Evolutionary conservation across 2,113 vertebrate genomes (phyloP), one percentile per base, ranked within the genome.

Genomic region (Chaetura pelagica): DNA sequence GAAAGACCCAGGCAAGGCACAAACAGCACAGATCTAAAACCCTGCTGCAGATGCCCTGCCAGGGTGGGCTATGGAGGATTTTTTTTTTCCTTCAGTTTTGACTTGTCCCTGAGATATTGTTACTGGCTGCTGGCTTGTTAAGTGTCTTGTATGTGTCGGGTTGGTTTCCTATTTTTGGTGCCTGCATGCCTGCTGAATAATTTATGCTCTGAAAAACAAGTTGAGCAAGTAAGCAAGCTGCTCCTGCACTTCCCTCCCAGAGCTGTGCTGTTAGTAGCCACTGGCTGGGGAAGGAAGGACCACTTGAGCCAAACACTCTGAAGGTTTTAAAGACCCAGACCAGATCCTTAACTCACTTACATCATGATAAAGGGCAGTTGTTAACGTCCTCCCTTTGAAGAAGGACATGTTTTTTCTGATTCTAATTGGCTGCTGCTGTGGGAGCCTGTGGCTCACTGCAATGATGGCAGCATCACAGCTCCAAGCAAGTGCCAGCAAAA

Each of bases 271-370:
- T 48, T 88, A 90, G 72, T 81, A 75, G 68, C 78, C 85, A 81
- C 64, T 61, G 40, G 21, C 15, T 75, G 51, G 57, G n/a, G 40
- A 84, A 78, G 44, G 27, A 92, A 86, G 57, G 52, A 86, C 81
- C 0, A 3, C 77, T 90, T 38, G 6, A 88, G 68, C 29, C 66
- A 82, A 94, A 54, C 27, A 54, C 46, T 94, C 90, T 86, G 76
- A 94, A 52, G 49, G 72, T 57, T 91, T 89, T 87, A 27, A 84
- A 92, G 93, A 92, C 66, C 76, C 89, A 93, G 61, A 94, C 22
- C 83, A 95, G 69, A 93, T 82, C 32, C 64, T 89, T 90, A 90
- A 95, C 55, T 71, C 90, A 94, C 92, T 95, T 96, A 55, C 61
- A 78, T 59, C 90, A 81, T 92, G 96, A 94, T 86, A 88, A 83